Base-by-base conservation (phyloP, 1,140 invertebrate species). In the Aradophagus sp. region DNA sequence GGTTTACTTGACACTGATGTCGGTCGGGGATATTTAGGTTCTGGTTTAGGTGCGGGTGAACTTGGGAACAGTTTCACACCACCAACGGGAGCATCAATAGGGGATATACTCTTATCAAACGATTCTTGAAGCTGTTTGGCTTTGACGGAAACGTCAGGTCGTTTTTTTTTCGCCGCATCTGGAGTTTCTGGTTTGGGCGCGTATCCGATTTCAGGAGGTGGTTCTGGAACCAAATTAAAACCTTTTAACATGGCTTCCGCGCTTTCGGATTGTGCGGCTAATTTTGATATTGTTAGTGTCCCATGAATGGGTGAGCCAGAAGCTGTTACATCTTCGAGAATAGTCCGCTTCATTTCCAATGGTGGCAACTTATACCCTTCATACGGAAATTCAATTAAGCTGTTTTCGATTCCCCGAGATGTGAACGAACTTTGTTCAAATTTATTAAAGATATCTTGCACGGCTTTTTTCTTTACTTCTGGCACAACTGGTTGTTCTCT, bases 141-240 rank as follows among this genome's bases (percentile, higher is more conserved):
- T 72, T 89, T 88, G 12, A 89, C 83, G 12, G 87, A 87, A 8
- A 92, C 84, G 15, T 89, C 86, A 41, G 89, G 88, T 66, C 84
- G 84, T 76, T 86, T 84, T 78, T 81, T 82, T 55, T 75, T 75
- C 75, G 79, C 42, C 19, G 41, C 53, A 56, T 84, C 78, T 19
- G 77, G 50, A 7, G 82, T 81, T 10, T 86, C 86, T 0, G 80
- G 67, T 59, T 89, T 90, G 1, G 90, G 88, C 17, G 88, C 87
- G 63, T 87, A 92, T 26, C 88, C 89, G 12, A 92, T 91, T 82
- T 92, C 89, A n/a, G 91, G 90, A 6, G 91, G 91, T 15, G 91
- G 89, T 77, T 91, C 92, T 0, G 91, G 91, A 47, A 89, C 86
- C 0, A 92, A 68, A 77, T 88, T 87, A 29, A 91, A 87, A 59